phyloP scores from a whole-genome alignment of 2,888 invertebrate species.

The Cyclophora punctaria region DNA sequence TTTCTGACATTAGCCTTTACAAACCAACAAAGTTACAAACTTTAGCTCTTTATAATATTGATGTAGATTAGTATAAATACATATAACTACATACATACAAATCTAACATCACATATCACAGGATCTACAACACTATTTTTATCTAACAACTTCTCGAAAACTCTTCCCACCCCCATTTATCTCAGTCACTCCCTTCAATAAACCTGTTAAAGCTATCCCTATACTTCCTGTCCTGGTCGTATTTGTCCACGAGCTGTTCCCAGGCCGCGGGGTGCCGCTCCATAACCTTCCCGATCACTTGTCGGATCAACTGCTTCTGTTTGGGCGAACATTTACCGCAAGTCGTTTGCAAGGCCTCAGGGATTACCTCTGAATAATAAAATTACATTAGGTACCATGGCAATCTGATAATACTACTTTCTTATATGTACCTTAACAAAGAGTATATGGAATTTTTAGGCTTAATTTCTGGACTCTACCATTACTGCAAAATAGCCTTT shows the following conservation, averaged over 20 bases:
- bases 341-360: constrained; percentile 80
- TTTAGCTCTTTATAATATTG: no score
- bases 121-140: no score
- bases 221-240: constrained; percentile 79
- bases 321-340: constrained; percentile 80
- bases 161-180: no score
- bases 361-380: constrained; percentile 75
- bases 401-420: background rate
- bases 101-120: no score
- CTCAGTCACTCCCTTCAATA: constrained; percentile 37
- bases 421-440: background rate
- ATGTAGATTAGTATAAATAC: no score
- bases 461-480: background rate
- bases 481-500: no score
- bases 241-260: constrained; percentile 79
- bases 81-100: no score
- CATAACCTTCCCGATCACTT: constrained; percentile 78
- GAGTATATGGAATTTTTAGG: no score
- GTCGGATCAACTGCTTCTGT: constrained; percentile 74
- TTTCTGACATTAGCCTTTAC: no score
- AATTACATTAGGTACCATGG: no score
- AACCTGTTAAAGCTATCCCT: constrained; percentile 75
- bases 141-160: no score
- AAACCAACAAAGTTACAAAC: no score
- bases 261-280: constrained; percentile 79